Evolutionary conservation across 2,113 vertebrate species (phyloP), one percentile per base, ranked within the genome.

Genomic region (Platanista minor): DNA sequence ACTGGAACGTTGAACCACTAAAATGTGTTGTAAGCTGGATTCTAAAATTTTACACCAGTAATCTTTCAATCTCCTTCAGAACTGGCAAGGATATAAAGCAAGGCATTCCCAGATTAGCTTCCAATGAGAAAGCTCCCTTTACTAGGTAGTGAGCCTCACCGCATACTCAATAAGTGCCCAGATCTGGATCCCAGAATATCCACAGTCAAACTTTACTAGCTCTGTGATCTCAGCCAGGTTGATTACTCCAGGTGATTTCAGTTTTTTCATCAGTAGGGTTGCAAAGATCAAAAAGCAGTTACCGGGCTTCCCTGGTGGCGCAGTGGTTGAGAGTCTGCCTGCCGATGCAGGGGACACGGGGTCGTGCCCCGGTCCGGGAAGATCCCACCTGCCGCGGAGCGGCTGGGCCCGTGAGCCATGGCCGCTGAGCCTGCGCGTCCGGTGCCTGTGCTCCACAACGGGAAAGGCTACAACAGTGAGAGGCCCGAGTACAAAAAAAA

Each of bases 131-230:
- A 18, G 21, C 46, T 11, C 25, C 13, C 11, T 33, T 46, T 57
- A 6, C 39, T 33, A 41, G 39, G 33, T 10, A 77, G 8, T 31
- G 25, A 66, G 31, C 18, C 39, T 17, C 10, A 10, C 3, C 13
- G 17, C 18, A 27, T n/a, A 18, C 33, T 36, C 61, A n/a, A 0
- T 49, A 75, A 39, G 21, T 6, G 17, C 3, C 1, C 0, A 1
- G 27, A 21, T 62, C 13, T 21, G 54, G 15, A 43, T 27, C 21
- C 11, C 11, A 29, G 6, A 62, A 21, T 10, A 23, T 10, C 43
- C 31, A 2, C 39, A 6, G 41, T 33, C 15, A 64, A 52, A 84
- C 8, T 41, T 80, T 7, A 13, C 29, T 41, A 33, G 25, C 29
- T 39, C 21, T 49, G n/a, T 31, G 39, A 41, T 5, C 78, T 67